Conservation (phyloP, 2,888 invertebrate species). For the Acleris laterana region DNA sequence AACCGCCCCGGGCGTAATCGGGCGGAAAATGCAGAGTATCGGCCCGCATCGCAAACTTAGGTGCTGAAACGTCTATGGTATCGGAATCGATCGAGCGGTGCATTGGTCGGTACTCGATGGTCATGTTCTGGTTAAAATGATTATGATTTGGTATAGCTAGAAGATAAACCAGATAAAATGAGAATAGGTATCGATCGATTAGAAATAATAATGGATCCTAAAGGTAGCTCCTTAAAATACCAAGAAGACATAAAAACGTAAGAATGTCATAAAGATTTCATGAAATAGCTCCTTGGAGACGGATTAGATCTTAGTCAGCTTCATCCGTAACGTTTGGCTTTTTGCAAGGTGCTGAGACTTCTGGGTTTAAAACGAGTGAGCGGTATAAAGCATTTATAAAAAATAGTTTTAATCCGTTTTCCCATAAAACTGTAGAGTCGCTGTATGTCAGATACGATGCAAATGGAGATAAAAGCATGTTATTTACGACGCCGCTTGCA, state of each 20-base stretch:
- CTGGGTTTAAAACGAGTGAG: not conserved
- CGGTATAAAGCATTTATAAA: not conserved
- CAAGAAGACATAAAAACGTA: not conserved
- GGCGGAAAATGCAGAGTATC: slow-evolving; percentile 51
- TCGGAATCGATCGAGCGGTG: slow-evolving; percentile 21
- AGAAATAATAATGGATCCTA: not conserved
- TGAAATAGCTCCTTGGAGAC: not conserved
- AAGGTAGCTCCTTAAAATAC: not conserved
- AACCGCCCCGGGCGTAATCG: slow-evolving; percentile 58
- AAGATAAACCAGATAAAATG: too few relatives aligned
- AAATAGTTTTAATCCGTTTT: not conserved
- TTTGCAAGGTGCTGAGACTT: slow-evolving; percentile 3
- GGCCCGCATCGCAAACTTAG: slow-evolving; percentile 37
- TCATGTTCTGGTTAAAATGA: slow-evolving; percentile 9
- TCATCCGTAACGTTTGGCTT: slow-evolving; percentile 1
- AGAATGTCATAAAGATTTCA: not conserved
- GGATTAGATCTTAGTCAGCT: slow-evolving; percentile 1
- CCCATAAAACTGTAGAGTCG: not conserved
- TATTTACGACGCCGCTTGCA: slow-evolving; percentile 25
- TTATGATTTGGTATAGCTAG: not conserved
- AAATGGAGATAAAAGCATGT: slow-evolving; percentile 11
- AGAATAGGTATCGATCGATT: too few relatives aligned
- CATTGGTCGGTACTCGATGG: slow-evolving; percentile 12
- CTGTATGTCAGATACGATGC: slow-evolving; percentile 6
- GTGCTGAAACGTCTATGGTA: slow-evolving; percentile 30